Evolutionary conservation across 2,888 invertebrate species (phyloP).

Genomic region (Chrysopilus asiliformis): DNA sequence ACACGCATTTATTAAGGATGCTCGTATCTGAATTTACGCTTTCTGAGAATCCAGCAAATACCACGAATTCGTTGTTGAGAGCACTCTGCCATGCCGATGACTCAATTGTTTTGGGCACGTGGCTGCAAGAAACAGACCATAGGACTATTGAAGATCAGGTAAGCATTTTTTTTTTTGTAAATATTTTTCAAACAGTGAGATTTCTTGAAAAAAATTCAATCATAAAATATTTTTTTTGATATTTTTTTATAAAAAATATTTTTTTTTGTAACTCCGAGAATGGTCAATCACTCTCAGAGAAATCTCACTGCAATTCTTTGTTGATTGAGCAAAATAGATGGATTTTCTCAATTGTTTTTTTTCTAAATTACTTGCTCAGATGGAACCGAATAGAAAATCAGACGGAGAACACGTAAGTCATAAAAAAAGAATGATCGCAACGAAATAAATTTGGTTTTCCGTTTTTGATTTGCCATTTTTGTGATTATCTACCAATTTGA

Average conservation of each 20-base stretch:
- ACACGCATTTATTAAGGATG: slow-evolving; percentile 78
- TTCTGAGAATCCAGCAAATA: slow-evolving; percentile 85
- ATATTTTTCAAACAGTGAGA: too few species aligned
- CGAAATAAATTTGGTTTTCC: too few species aligned
- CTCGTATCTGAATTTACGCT: slow-evolving; percentile 90
- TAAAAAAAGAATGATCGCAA: slow-evolving; percentile 6
- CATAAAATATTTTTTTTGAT: slow-evolving; percentile 2
- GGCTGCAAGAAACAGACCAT: slow-evolving; percentile 94
- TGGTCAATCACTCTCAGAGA: too few species aligned
- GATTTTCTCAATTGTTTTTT: too few species aligned
- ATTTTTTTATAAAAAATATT: slow-evolving; percentile 6
- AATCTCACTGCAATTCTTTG: too few species aligned
- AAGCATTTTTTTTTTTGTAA: slow-evolving; percentile 19
- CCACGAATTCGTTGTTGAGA: slow-evolving; percentile 70
- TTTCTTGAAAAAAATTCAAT: too few species aligned
- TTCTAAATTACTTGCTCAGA: too few species aligned
- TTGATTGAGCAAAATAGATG: too few species aligned
- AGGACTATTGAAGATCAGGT: slow-evolving; percentile 96
- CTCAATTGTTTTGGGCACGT: slow-evolving; percentile 83
- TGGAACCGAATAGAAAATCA: slow-evolving; percentile 71
- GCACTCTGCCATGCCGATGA: slow-evolving; percentile 79
- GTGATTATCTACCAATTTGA: background rate
- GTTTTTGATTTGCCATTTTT: background rate
- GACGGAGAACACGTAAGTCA: slow-evolving; percentile 71
- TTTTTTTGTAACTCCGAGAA: background rate